Base-by-base conservation (phyloP, 2,888 invertebrate species). In the Leucozona laternaria region DNA sequence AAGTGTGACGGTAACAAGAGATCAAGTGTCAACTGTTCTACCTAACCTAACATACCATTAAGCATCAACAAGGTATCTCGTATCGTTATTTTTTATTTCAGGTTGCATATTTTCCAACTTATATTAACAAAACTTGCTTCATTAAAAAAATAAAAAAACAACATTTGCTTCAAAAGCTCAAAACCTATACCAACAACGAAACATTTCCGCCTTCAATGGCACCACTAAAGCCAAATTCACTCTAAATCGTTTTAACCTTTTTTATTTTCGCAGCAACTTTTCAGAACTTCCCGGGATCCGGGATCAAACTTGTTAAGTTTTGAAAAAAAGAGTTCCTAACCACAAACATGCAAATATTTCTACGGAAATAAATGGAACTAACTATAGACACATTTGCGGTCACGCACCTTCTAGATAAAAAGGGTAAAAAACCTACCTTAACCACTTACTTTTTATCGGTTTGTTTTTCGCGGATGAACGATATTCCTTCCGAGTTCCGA, bases 301-400 rank as follows among this genome's bases (percentile, higher is more conserved):
- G 31, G 1, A 31, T 31, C 8, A 31, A 31, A 31, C 43, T 17
- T 43, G 17, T n/a, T 45, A 45, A 45, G 8, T 48, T 48, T 15
- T 17, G 5, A 66, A 48, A n/a, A 48, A 31, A 15, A 34, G 22
- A 66, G 31, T 4, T 66, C 20, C 45, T 6, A 28, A 28, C 62
- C n/a, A 62, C 10, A 22, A 40, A 4, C 4, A 20, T 48, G 31
- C 48, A 48, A 31, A 48, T 15, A 62, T 66, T 34, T 10, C 8
- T 15, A 48, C 17, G 28, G 20, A 64, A 48, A 57, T 31, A 64
- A 17, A 31, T 13, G 17, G 11, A 48, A 48, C 66, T 66, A 66
- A 48, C 20, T 22, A n/a, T n/a, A 77, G 71, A 57, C 43, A 50
- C 64, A 50, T 64, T 77, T 72, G 71, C 60, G 78, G 78, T 72